phyloP scores from a whole-genome alignment of 2,888 invertebrate species.

The Yponomeuta plumbellus region DNA sequence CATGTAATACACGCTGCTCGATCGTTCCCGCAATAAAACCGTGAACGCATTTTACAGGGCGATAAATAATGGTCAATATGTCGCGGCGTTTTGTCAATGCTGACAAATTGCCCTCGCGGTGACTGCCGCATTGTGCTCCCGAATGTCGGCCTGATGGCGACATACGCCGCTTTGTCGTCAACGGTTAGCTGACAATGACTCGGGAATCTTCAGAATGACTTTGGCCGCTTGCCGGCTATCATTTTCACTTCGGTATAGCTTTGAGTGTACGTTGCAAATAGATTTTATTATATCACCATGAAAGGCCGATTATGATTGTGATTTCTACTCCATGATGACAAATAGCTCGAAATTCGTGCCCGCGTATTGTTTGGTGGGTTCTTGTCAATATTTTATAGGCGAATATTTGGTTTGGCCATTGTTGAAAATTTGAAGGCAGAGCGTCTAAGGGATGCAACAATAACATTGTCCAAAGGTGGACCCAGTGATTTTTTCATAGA shows the following conservation, averaged over 20 bases:
- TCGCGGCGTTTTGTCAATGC: conserved; percentile 69
- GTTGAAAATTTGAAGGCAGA: conserved; percentile 30
- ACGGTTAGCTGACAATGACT: conserved; percentile 46
- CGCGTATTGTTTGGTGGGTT: conserved; percentile 42
- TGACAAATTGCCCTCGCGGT: conserved; percentile 72
- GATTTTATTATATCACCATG: conserved; percentile 60
- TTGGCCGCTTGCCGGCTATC: conserved; percentile 54
- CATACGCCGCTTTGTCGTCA: conserved; percentile 45
- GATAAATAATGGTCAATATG: conserved; percentile 76
- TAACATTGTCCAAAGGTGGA: background rate
- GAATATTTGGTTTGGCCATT: conserved; percentile 55
- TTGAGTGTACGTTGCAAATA: conserved; percentile 52
- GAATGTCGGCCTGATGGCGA: conserved; percentile 39
- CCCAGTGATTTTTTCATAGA: background rate
- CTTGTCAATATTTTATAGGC: conserved; percentile 36
- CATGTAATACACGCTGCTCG: conserved; percentile 62
- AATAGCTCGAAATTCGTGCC: conserved; percentile 49
- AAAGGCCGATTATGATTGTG: conserved; percentile 37
- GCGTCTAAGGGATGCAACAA: conserved; percentile 27
- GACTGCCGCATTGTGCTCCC: conserved; percentile 67
- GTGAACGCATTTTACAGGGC: conserved; percentile 56
- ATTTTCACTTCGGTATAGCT: conserved; percentile 62
- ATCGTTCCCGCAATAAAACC: conserved; percentile 71
- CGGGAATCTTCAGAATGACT: conserved; percentile 39
- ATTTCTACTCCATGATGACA: conserved; percentile 62